A percentile compares a stretch with the other conserved stretches of the same genome.
Conservation (phyloP, 2,113 vertebrate species). For the Orthonyx spaldingii region DNA sequence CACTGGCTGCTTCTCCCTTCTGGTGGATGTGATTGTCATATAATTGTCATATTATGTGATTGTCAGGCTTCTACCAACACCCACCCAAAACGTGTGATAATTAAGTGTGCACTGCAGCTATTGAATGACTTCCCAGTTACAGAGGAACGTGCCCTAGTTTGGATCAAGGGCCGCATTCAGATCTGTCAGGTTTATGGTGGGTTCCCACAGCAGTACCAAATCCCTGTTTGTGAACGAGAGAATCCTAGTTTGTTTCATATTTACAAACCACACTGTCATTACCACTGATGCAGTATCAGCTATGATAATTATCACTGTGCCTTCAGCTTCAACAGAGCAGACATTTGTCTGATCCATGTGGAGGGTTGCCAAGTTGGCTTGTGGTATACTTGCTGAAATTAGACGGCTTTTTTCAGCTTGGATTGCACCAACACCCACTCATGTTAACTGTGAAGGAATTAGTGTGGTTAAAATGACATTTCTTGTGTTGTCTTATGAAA, state of each 20-base stretch:
- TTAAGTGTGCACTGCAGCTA: conserved; percentile 37
- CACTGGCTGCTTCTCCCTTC: neutral
- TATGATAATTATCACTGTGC: conserved; percentile 78
- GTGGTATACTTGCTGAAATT: conserved; percentile 73
- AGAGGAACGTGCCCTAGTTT: conserved; percentile 22
- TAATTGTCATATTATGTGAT: neutral
- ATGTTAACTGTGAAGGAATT: conserved; percentile 71
- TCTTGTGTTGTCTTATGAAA: conserved; percentile 73
- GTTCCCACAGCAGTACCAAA: conserved; percentile 78
- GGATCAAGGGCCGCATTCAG: conserved; percentile 70
- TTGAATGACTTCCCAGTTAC: neutral
- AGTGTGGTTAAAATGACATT: conserved; percentile 66
- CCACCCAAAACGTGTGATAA: neutral
- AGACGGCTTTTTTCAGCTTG: conserved; percentile 76
- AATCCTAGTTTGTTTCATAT: conserved; percentile 79
- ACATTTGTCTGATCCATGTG: conserved; percentile 77
- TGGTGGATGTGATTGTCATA: neutral
- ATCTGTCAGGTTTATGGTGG: conserved; percentile 56
- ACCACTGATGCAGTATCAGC: conserved; percentile 72
- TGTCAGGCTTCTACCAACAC: neutral
- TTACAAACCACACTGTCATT: conserved; percentile 83
- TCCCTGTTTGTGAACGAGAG: conserved; percentile 76
- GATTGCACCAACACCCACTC: conserved; percentile 76
- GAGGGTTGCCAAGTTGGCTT: conserved; percentile 80
- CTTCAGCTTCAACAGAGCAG: conserved; percentile 78